Conservation (phyloP, 2,888 invertebrate species). For the Nymphalis polychloros region DNA sequence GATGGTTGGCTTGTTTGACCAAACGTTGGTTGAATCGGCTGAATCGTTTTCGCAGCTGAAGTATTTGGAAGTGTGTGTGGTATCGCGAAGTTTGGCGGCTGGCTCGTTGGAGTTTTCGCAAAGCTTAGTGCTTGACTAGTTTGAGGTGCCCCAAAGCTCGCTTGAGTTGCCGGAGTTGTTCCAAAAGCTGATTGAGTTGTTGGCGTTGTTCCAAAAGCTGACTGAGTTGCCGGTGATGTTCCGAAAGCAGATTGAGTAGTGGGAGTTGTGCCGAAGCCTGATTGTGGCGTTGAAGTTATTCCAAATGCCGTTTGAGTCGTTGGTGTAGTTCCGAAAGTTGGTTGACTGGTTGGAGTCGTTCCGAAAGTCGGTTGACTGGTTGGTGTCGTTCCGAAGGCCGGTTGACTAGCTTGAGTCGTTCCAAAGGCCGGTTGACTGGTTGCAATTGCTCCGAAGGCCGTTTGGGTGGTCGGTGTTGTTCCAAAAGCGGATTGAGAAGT, state of each 20-base stretch:
- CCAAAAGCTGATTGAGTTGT: slow-evolving; percentile 32
- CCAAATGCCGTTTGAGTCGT: slow-evolving; percentile 31
- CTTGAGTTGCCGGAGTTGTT: slow-evolving; percentile 28
- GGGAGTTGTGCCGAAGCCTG: slow-evolving; percentile 34
- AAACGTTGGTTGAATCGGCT: slow-evolving; percentile 20
- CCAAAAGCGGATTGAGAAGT: slow-evolving; percentile 33
- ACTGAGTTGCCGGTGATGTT: slow-evolving; percentile 28
- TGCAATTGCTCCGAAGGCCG: slow-evolving; percentile 24
- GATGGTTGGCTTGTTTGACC: slow-evolving; percentile 15
- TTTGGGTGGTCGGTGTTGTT: slow-evolving; percentile 34
- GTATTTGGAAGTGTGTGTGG: slow-evolving; percentile 9
- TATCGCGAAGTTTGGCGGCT: slow-evolving; percentile 36
- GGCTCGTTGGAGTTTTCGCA: slow-evolving; percentile 22
- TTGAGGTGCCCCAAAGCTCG: slow-evolving; percentile 39
- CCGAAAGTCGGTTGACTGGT: slow-evolving; percentile 29
- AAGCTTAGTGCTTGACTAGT: slow-evolving; percentile 33
- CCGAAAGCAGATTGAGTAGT: slow-evolving; percentile 32
- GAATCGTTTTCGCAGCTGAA: slow-evolving; percentile 10
- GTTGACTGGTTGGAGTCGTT: slow-evolving; percentile 29
- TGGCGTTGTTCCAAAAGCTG: slow-evolving; percentile 34
- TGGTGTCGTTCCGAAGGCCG: slow-evolving; percentile 24
- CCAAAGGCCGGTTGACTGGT: slow-evolving; percentile 27
- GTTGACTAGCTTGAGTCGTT: slow-evolving; percentile 35
- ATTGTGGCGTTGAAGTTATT: slow-evolving; percentile 28
- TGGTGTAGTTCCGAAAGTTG: slow-evolving; percentile 24